These are phyloP conservation scores for Varanus salvator DNA, from an alignment of 2,113 vertebrate species.

Conservation along the genomic window DNA sequence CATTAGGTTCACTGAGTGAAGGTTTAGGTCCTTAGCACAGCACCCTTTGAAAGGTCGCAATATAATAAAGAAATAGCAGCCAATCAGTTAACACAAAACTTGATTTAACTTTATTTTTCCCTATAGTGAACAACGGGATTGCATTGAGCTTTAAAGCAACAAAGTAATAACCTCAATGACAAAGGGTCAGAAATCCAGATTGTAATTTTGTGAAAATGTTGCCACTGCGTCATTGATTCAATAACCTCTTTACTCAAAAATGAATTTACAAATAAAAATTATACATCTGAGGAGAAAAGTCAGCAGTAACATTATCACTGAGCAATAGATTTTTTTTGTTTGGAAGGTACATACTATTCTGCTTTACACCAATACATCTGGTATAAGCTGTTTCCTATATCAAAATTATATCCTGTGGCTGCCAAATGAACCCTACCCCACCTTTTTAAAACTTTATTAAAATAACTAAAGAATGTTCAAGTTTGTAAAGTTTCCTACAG, in stretches of 20 bases:
- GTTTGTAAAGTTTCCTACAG: conserved; percentile 76
- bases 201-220: conserved; percentile 80
- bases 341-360: conserved; percentile 85
- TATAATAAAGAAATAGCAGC: conserved; percentile 43
- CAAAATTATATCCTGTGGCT: conserved; percentile 78
- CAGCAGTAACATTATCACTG: conserved; percentile 88
- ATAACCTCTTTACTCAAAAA: conserved; percentile 78
- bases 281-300: conserved; percentile 82
- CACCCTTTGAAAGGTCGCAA: rapidly evolving
- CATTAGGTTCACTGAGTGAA: neutral
- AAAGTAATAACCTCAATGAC: conserved; percentile 84
- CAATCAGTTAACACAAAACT: conserved; percentile 80
- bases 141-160: conserved; percentile 85
- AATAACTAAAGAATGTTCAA: conserved; percentile 76
- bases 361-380: conserved; percentile 80
- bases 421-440: conserved; percentile 69
- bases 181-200: conserved; percentile 83
- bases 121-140: conserved; percentile 89
- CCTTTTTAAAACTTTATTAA: conserved; percentile 67
- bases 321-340: conserved; percentile 82
- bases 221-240: conserved; percentile 78
- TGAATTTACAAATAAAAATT: conserved; percentile 80
- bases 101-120: conserved; percentile 88
- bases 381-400: conserved; percentile 81
- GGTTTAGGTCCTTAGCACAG: neutral